Conservation (phyloP, 2,888 invertebrate genomes). For the Calliopum simillimum region DNA sequence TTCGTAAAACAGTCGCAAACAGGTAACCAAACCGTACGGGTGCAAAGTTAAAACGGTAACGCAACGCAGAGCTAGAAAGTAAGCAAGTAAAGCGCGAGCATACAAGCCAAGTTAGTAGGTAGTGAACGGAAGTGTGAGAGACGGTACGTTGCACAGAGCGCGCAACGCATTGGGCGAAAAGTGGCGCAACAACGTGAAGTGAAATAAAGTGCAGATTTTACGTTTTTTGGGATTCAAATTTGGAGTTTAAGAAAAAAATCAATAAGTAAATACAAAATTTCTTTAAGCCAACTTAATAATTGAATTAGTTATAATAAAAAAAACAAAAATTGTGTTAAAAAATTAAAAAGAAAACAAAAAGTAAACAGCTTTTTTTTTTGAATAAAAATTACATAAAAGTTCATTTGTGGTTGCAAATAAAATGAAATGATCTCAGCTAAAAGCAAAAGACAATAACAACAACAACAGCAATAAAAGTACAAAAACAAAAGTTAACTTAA, state of each 20-base stretch:
- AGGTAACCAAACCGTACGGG: conserved; percentile 59
- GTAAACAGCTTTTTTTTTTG: conserved; percentile 14
- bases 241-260: background rate
- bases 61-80: conserved; percentile 16
- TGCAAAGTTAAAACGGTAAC: conserved; percentile 55
- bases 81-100: conserved; percentile 28
- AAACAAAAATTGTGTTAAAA: conserved; percentile 22
- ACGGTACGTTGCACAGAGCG: conserved; percentile 52
- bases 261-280: no score
- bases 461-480: conserved; percentile 15
- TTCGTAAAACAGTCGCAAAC: conserved; percentile 56
- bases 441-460: conserved; percentile 24
- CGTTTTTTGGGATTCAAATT: no score
- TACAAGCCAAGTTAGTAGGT: conserved; percentile 47
- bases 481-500: background rate
- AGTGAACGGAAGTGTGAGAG: conserved; percentile 38
- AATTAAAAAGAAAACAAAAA: conserved; percentile 2
- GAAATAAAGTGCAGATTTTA: no score
- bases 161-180: conserved; percentile 40
- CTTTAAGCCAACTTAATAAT: background rate
- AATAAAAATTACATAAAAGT: conserved; percentile 20
- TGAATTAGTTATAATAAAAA: conserved; percentile 20
- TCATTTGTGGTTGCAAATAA: conserved; percentile 19
- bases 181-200: background rate
- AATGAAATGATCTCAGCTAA: conserved; percentile 18